Percentiles rank a stretch among this genome's conserved stretches.
Evolutionary conservation across 2,113 vertebrate species (phyloP).

Genomic region (Sus scrofa): DNA sequence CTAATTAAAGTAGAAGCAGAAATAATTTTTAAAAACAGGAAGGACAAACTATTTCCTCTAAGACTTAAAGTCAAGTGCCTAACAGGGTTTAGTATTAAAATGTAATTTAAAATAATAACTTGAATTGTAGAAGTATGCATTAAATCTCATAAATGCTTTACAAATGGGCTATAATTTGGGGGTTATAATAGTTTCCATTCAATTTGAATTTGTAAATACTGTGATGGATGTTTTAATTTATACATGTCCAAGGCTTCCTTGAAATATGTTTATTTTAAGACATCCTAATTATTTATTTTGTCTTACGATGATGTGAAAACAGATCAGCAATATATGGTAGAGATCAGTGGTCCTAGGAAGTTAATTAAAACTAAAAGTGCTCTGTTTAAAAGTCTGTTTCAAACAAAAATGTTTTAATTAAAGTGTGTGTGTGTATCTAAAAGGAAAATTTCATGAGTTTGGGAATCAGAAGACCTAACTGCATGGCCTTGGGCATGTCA

Average conservation of each 20-base stretch:
- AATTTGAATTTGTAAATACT: constrained; percentile 1
- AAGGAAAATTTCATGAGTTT: background rate
- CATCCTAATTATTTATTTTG: background rate
- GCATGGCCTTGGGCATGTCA: background rate
- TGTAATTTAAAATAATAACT: background rate
- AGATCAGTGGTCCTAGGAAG: background rate
- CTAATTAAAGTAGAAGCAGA: background rate
- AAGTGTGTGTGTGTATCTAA: background rate
- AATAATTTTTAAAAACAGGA: background rate
- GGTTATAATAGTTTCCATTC: background rate
- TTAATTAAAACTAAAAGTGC: background rate
- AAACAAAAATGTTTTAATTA: background rate
- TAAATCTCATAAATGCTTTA: background rate
- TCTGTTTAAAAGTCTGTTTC: background rate
- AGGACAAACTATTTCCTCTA: background rate
- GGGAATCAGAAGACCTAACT: background rate
- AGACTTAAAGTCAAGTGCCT: background rate
- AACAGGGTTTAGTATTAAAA: background rate
- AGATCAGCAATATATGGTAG: background rate
- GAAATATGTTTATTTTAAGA: background rate
- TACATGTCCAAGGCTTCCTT: background rate
- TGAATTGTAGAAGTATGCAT: background rate
- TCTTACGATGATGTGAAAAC: background rate
- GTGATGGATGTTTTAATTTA: background rate
- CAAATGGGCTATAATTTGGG: background rate